Evolutionary conservation across 1,140 invertebrate genomes (phyloP).

Genomic region (Conus ventricosus): DNA sequence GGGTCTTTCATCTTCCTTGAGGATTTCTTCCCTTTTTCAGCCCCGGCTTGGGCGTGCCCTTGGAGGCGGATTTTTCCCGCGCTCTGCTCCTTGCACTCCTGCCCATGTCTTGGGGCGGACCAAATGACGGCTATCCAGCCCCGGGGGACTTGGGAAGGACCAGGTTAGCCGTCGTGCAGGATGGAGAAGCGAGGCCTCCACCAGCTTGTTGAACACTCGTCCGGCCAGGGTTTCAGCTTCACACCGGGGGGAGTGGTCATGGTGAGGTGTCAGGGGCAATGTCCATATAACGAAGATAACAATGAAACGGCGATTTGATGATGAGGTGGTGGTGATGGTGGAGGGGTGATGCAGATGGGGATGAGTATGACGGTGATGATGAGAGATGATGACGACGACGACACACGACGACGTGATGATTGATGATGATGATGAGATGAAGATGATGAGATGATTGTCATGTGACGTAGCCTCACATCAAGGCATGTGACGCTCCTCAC

Average conservation of each 20-base stretch:
- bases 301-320: neutral
- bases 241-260: constrained; percentile 7
- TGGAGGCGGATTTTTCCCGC: neutral
- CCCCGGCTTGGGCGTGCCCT: no score
- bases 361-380: neutral
- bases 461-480: no score
- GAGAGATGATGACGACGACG: no score
- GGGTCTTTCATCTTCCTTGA: no score
- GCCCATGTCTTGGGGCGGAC: constrained; percentile 41
- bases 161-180: constrained; percentile 55
- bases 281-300: no score
- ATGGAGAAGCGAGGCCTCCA: constrained; percentile 51
- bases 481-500: no score
- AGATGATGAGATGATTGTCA: no score
- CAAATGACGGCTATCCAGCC: constrained; percentile 52
- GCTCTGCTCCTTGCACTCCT: constrained; percentile 19
- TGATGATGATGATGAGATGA: neutral
- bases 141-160: constrained; percentile 51
- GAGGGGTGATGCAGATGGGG: neutral
- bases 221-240: constrained; percentile 58
- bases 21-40: no score
- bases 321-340: neutral
- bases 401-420: no score
- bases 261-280: no score
- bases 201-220: constrained; percentile 49